Percentiles rank a stretch among this genome's conserved stretches.
Conservation (phyloP, 1,140 invertebrate species). For the Hyles euphorbiae region DNA sequence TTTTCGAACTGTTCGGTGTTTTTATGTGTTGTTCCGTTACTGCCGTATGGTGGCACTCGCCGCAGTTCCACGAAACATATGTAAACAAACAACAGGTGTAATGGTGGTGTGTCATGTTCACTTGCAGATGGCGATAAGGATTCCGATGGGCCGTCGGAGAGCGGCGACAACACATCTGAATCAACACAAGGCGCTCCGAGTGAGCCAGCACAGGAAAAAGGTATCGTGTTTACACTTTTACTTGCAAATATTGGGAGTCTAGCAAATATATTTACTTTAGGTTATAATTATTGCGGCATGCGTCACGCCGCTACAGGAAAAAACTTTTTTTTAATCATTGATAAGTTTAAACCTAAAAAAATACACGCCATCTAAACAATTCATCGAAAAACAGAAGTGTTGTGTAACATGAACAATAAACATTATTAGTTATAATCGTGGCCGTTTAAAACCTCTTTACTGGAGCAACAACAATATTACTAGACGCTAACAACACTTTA, state of each 20-base stretch:
- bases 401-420: too few species aligned
- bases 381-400: background rate
- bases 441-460: too few species aligned
- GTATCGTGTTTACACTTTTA: constrained; percentile 24
- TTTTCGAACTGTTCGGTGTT: constrained; percentile 9
- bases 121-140: constrained; percentile 73
- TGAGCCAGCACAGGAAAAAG: constrained; percentile 70
- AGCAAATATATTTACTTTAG: background rate
- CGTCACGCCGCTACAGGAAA: too few species aligned
- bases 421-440: too few species aligned
- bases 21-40: too few species aligned
- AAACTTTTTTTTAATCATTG: background rate
- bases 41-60: too few species aligned
- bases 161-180: constrained; percentile 72
- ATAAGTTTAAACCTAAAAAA: too few species aligned
- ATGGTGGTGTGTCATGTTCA: constrained; percentile 11
- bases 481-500: too few species aligned
- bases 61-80: constrained; percentile 5
- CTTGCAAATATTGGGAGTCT: too few species aligned
- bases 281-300: background rate
- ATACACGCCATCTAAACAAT: background rate
- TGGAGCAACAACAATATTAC: too few species aligned
- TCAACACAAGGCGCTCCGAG: constrained; percentile 59
- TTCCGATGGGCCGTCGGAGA: constrained; percentile 70
- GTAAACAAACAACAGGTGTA: constrained; percentile 25